Conservation (phyloP, 2,113 vertebrate species). For the Onychostruthus taczanowskii region DNA sequence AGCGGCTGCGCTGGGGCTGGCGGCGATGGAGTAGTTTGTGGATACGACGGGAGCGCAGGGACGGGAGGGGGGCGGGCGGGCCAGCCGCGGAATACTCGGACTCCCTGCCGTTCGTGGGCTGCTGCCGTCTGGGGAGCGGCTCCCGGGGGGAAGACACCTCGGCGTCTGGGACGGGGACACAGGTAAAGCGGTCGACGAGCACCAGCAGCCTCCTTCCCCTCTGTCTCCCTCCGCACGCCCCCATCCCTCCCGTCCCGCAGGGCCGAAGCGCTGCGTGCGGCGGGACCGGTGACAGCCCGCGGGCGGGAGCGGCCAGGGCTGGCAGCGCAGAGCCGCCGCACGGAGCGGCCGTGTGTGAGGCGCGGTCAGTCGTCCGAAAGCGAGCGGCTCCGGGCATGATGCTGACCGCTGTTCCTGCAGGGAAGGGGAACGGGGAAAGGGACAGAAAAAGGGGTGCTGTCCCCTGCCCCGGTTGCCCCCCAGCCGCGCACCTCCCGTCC, state of each 20-base stretch:
- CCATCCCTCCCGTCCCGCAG: background rate
- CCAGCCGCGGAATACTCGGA: background rate
- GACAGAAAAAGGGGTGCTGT: background rate
- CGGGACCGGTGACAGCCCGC: background rate
- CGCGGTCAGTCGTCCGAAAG: background rate
- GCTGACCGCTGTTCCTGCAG: background rate
- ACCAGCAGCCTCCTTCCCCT: background rate
- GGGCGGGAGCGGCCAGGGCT: background rate
- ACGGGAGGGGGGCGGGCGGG: background rate
- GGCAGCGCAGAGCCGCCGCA: background rate
- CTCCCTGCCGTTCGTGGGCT: background rate
- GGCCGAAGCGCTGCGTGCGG: background rate
- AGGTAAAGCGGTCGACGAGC: background rate
- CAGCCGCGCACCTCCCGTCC: background rate
- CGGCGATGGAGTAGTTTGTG: constrained; percentile 60
- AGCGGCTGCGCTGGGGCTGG: constrained; percentile 49
- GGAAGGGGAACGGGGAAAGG: background rate
- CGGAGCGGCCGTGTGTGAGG: background rate
- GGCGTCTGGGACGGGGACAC: background rate
- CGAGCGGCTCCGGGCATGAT: background rate
- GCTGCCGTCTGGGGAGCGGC: background rate
- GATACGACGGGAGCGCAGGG: background rate
- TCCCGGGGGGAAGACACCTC: background rate
- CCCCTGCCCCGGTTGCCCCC: background rate
- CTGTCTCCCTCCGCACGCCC: background rate